phyloP scores from a whole-genome alignment of 2,888 invertebrate genomes.

The Apamea monoglypha region DNA sequence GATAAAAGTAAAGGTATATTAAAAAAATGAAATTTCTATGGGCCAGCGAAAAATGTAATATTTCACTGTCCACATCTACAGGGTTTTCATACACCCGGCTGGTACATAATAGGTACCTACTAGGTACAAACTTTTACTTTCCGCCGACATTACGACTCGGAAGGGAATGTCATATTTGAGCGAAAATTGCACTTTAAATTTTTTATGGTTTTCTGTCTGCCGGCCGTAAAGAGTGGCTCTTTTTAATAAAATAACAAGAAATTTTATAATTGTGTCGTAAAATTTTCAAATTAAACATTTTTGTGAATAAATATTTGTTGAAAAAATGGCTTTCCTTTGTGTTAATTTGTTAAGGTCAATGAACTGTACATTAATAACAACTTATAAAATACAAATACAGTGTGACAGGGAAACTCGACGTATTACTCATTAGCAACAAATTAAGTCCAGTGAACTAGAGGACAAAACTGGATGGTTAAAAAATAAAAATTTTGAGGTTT shows the following conservation, averaged over 20 bases:
- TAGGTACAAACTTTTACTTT: not conserved
- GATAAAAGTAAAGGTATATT: no score
- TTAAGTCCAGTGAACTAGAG: no score
- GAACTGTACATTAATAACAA: no score
- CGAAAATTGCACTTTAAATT: slow-evolving; percentile 29
- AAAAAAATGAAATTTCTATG: not conserved
- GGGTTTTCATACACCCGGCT: not conserved
- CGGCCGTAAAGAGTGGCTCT: not conserved
- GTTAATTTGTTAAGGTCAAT: no score
- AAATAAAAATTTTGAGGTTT: no score
- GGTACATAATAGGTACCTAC: not conserved
- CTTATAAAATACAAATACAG: no score
- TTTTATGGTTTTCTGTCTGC: slow-evolving; percentile 20
- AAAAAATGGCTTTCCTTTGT: no score
- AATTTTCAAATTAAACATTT: not conserved
- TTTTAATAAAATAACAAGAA: slow-evolving; percentile 20
- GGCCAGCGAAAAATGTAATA: not conserved
- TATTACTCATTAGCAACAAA: no score
- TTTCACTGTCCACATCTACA: not conserved
- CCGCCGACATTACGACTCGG: not conserved
- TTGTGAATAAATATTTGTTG: no score
- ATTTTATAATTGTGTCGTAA: slow-evolving; percentile 11
- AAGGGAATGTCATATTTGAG: slow-evolving; percentile 23
- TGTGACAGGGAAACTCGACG: no score
- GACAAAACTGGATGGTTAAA: no score